These are phyloP conservation scores for Acrocephalus scirpaceus DNA, from an alignment of 2,797 vertebrate species.

Conservation along the genomic window DNA sequence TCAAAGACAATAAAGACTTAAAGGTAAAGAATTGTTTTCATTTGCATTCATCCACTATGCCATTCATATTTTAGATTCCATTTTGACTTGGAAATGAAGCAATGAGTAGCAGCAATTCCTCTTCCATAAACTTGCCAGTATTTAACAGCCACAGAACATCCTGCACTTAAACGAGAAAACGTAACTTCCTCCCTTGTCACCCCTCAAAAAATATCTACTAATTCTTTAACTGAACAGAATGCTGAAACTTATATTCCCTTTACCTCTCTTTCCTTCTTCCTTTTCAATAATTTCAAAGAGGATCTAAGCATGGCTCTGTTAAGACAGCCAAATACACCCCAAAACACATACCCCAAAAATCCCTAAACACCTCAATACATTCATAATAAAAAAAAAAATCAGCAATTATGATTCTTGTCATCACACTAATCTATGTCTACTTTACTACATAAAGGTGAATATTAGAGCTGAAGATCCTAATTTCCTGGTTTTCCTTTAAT, in stretches of 20 bases:
- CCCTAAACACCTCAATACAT: not conserved
- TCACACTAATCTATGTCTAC: not conserved
- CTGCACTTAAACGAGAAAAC: slow-evolving; percentile 13
- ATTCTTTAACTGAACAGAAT: not conserved
- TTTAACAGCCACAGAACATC: not conserved
- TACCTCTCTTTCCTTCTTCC: not conserved
- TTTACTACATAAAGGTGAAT: not conserved
- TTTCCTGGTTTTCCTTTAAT: not conserved
- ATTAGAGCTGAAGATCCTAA: not conserved
- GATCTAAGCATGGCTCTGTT: not conserved
- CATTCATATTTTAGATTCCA: slow-evolving; percentile 21
- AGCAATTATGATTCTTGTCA: not conserved
- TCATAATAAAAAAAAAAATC: not conserved
- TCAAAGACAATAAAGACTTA: not conserved
- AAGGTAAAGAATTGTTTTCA: slow-evolving; percentile 4
- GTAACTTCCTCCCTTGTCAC: not conserved
- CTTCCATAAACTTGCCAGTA: not conserved
- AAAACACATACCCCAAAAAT: not conserved
- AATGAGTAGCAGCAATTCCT: slow-evolving; percentile 31
- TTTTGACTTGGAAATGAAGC: slow-evolving; percentile 2
- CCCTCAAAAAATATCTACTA: not conserved
- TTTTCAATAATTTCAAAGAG: not conserved
- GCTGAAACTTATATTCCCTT: not conserved
- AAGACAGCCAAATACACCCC: not conserved
- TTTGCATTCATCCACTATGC: not conserved